Percentiles rank a stretch among this genome's conserved stretches.
Evolutionary conservation across 2,888 invertebrate genomes (phyloP).

Genomic region (Esperia sulphurella): DNA sequence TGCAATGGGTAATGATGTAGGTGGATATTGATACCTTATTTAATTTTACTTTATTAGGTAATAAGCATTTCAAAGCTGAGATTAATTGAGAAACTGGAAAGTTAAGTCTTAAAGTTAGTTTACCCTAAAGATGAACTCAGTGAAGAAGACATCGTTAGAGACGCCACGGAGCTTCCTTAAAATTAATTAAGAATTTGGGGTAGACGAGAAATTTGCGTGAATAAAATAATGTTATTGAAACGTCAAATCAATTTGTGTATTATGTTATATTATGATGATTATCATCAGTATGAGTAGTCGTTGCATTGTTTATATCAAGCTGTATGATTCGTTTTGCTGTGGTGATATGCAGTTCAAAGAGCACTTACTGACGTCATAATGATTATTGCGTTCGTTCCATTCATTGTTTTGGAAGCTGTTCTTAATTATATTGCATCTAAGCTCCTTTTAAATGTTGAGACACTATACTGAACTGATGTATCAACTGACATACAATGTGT

Average conservation of each 20-base stretch:
- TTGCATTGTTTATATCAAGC: no score
- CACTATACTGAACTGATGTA: no score
- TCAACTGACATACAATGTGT: no score
- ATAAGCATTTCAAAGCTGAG: conserved; percentile 15
- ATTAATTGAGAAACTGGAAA: conserved; percentile 30
- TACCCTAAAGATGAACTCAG: conserved; percentile 38
- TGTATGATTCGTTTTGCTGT: no score
- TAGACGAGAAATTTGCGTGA: background rate
- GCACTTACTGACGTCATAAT: no score
- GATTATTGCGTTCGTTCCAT: no score
- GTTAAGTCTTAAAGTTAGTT: conserved; percentile 37
- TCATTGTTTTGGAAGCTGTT: no score
- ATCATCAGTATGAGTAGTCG: background rate
- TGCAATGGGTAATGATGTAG: no score
- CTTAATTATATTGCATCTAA: no score
- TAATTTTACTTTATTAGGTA: background rate
- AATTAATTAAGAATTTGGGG: conserved; percentile 33
- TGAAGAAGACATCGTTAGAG: conserved; percentile 50
- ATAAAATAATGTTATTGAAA: background rate
- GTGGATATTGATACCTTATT: no score
- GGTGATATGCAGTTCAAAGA: no score
- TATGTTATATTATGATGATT: background rate
- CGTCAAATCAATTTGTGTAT: background rate
- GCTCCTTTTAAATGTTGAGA: no score
- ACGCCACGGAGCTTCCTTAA: conserved; percentile 43